Conservation (phyloP, 2,888 invertebrate genomes). For the Amiota minor region DNA sequence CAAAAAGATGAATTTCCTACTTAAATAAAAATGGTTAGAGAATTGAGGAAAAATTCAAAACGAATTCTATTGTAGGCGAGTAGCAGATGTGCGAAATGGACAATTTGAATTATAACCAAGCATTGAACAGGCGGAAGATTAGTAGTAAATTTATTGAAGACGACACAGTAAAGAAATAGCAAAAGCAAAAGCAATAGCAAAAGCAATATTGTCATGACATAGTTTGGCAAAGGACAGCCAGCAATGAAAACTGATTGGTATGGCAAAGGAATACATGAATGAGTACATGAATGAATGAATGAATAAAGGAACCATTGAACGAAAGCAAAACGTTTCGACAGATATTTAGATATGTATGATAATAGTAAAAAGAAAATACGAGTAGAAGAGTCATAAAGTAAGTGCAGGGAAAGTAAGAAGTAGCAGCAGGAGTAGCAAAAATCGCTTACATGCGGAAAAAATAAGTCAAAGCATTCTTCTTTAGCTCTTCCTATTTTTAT, state of each 20-base stretch:
- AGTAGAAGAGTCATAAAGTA: background rate
- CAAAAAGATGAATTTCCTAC: slow-evolving; percentile 13
- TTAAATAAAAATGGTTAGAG: background rate
- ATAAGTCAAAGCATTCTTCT: slow-evolving; percentile 1
- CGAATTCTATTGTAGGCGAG: slow-evolving; percentile 23
- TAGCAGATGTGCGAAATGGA: slow-evolving; percentile 66
- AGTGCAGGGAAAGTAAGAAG: background rate
- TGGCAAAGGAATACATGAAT: too few relatives aligned
- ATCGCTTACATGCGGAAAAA: background rate
- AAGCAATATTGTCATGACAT: background rate
- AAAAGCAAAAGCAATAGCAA: background rate
- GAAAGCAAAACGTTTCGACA: too few relatives aligned
- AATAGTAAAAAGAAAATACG: background rate
- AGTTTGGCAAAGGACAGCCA: slow-evolving; percentile 6
- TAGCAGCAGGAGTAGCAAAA: too few relatives aligned
- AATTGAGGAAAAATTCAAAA: background rate
- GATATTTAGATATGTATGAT: too few relatives aligned
- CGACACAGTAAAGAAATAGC: background rate
- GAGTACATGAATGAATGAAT: too few relatives aligned
- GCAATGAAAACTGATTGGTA: background rate
- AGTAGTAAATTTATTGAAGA: slow-evolving; percentile 12
- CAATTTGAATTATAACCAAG: slow-evolving; percentile 63
- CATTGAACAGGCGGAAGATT: slow-evolving; percentile 30
- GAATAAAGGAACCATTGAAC: too few relatives aligned
- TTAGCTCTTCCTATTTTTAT: background rate